Conservation (phyloP, 1,140 invertebrate genomes). For the Nilaparvata lugens region DNA sequence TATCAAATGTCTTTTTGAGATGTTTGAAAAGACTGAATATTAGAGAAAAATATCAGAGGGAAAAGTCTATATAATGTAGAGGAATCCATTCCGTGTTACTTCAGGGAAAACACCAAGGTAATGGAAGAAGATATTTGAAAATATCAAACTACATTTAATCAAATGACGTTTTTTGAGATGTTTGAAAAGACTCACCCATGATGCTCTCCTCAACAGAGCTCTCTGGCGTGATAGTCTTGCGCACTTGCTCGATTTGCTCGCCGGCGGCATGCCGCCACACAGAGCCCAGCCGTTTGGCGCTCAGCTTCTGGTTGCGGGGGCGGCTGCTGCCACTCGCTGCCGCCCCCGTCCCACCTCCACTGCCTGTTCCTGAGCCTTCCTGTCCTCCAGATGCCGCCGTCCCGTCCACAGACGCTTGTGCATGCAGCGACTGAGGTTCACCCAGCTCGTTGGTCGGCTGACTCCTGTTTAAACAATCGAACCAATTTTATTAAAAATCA, state of each 20-base stretch:
- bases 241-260: constrained; percentile 28
- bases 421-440: neutral
- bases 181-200: constrained; percentile 23
- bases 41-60: too few species aligned
- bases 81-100: too few species aligned
- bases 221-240: constrained; percentile 22
- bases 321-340: neutral
- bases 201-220: constrained; percentile 27
- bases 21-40: too few species aligned
- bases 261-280: constrained; percentile 30
- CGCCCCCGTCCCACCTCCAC: neutral
- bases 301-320: constrained; percentile 12
- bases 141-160: too few species aligned
- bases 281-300: constrained; percentile 28
- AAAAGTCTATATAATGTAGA: too few species aligned
- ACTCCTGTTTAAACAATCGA: neutral
- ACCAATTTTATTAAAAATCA: too few species aligned
- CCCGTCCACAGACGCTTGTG: neutral
- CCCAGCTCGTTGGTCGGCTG: constrained; percentile 2
- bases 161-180: too few species aligned
- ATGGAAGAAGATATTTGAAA: too few species aligned
- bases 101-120: too few species aligned
- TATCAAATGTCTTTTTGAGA: too few species aligned
- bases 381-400: neutral
- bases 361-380: neutral